Base-by-base conservation (phyloP, 2,888 invertebrate genomes). In the Ditula angustiorana region DNA sequence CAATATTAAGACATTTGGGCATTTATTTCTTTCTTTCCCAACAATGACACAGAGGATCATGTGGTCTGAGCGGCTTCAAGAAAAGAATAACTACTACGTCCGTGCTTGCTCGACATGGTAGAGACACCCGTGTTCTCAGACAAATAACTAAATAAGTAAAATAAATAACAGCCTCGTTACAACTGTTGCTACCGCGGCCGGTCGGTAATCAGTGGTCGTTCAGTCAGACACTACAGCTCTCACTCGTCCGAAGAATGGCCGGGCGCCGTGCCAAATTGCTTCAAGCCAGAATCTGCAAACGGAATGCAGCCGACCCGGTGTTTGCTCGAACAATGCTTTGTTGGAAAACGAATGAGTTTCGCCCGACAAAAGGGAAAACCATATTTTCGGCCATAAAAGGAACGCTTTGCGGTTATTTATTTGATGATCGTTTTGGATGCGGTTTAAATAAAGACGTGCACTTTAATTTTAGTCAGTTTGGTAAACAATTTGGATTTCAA, bases 311-410 rank as follows among this genome's bases (percentile, higher is more conserved):
- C 53, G 53, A 53, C 62, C 58, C 49, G 26, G 57, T 59, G 66
- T 67, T 64, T 60, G 60, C 56, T 7, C 50, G 35, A 64, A 64
- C 64, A 67, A 67, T 67, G 64, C 63, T 63, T 67, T 63, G 56
- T 23, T 23, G 44, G 47, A 16, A 61, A 59, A 64, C 60, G 59
- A 64, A 64, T 64, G 59, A 59, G 67, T 63, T 62, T 63, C 50
- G 52, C 52, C n/a, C 49, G 44, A 62, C 66, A 62, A 61, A 50
- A 57, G 66, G 26, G 57, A 37, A 58, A 30, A 30, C 46, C 53
- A 28, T 52, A 58, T 61, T 53, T 59, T 59, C 28, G 28, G 59
- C 59, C 58, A 64, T 64, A 64, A 59, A 59, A 26, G 63, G 58
- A 16, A 53, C 46, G 58, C 28, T 64, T 64, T 58, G 52, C 52